Conservation (phyloP, 2,113 vertebrate species). For the Fulmarus glacialis region DNA sequence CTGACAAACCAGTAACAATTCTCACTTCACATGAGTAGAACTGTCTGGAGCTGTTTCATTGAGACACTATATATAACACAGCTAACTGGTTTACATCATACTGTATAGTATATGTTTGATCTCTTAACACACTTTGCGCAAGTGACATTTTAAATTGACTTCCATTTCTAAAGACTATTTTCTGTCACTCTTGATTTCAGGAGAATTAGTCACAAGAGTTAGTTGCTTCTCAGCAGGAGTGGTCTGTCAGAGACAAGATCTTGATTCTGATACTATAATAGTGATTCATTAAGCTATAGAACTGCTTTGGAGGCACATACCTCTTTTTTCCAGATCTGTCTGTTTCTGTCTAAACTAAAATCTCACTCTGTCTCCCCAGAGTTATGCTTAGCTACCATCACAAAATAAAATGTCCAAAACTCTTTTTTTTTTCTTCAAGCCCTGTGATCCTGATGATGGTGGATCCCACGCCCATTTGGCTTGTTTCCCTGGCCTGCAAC, state of each 20-base stretch:
- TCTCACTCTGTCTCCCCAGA: background rate
- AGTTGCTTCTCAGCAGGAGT: background rate
- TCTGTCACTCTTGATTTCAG: background rate
- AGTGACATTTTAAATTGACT: background rate
- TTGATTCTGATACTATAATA: background rate
- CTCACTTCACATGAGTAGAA: accelerated
- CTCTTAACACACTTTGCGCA: background rate
- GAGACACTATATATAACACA: background rate
- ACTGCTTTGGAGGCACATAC: background rate
- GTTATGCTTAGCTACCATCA: background rate
- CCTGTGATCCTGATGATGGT: background rate
- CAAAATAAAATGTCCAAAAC: background rate
- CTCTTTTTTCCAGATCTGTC: background rate
- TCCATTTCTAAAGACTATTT: background rate
- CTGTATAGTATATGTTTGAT: background rate
- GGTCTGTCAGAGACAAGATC: background rate
- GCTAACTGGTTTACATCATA: background rate
- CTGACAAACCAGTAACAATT: background rate
- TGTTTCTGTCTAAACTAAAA: background rate
- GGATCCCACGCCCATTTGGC: background rate
- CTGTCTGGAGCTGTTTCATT: background rate
- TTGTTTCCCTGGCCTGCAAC: background rate
- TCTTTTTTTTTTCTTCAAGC: background rate
- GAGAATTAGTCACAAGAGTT: background rate
- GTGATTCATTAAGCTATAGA: background rate